Conservation (phyloP, 1,140 invertebrate species). For the Drosophila takahashii region DNA sequence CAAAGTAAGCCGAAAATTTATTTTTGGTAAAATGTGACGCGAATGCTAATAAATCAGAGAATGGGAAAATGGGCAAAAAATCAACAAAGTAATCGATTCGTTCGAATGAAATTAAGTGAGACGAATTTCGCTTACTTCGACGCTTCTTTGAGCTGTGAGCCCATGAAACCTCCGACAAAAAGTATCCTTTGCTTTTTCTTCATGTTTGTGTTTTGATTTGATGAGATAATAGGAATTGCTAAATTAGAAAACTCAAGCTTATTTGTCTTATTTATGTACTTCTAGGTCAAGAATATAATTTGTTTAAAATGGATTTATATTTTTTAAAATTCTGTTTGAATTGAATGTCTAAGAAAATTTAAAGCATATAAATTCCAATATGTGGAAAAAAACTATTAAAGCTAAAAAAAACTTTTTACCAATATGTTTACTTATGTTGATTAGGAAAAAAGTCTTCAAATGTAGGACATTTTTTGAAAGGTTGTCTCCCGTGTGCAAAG, state of each 20-base stretch:
- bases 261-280: not conserved
- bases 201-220: constrained; percentile 9
- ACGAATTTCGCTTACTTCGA: not conserved
- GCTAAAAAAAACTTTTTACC: no score
- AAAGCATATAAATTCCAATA: no score
- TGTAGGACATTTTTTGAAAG: not conserved
- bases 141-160: not conserved
- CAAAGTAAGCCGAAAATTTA: constrained; percentile 17
- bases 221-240: not conserved
- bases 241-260: not conserved
- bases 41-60: constrained; percentile 31
- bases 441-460: not conserved
- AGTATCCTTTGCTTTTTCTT: not conserved
- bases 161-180: not conserved
- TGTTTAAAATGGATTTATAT: not conserved
- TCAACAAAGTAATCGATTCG: constrained; percentile 29
- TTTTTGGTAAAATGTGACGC: constrained; percentile 12
- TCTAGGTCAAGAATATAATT: not conserved
- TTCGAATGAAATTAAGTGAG: constrained; percentile 8
- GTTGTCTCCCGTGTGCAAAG: not conserved
- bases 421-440: no score
- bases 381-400: no score
- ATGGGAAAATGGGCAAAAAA: not conserved
- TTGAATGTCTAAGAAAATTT: no score
- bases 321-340: not conserved